Base-by-base conservation (phyloP, 2,113 vertebrate species). In the Willisornis vidua region DNA sequence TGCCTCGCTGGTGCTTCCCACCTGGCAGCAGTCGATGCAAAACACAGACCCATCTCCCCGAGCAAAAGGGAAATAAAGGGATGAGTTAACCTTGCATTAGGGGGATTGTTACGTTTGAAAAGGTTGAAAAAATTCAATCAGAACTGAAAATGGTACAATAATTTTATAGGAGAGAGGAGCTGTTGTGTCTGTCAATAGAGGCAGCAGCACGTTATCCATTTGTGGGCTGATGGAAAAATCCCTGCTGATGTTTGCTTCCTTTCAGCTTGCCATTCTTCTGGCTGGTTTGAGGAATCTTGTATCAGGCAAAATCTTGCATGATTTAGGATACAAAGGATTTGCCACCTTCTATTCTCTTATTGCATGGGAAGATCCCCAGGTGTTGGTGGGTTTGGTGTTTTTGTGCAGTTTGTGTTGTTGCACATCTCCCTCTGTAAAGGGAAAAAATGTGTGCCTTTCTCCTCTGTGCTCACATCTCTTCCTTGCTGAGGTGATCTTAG, bases 11-110 rank as follows among this genome's bases (percentile, higher is more conserved):
- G 51, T 6, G 45, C 61, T 81, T 14, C 78, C 85, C 3, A 6
- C 51, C 0, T 1, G 31, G 80, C 91, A 71, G 65, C 14, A 35
- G 75, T 88, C 54, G 7, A 62, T 89, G 61, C 13, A 3, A 8
- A 71, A 22, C 62, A 17, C 80, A 65, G 70, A 52, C 58, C 72
- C 51, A 1, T 43, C 65, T 80, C 48, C 22, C 55, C 0, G 0
- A 24, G 90, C 66, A n/a, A 24, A 55, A 71, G 79, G 45, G 62
- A 35, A 33, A 51, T 33, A 63, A 92, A 85, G 55, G 82, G 87
- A 35, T 87, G 94, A 89, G 92, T 96, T 92, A 94, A 85, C 75
- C 80, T 89, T 70, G 66, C 73, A 17, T 96, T 90, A 93, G 79
- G 24, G 77, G 35, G 20, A 39, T 90, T 91, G 88, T 63, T 92